Evolutionary conservation across 1,140 invertebrate species (phyloP).

Genomic region (Aricia agestis): DNA sequence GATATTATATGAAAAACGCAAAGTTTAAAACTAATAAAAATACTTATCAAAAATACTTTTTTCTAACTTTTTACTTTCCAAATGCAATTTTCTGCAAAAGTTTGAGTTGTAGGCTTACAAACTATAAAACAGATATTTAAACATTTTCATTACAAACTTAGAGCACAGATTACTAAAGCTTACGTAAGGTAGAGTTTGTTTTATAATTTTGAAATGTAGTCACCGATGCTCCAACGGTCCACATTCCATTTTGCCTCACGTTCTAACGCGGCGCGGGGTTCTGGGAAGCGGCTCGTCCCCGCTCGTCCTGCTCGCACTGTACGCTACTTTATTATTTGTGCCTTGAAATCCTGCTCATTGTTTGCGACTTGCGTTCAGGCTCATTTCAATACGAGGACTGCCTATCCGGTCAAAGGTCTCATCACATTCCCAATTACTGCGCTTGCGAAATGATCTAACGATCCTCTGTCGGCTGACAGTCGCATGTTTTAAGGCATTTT

Average conservation of each 20-base stretch:
- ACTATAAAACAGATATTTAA: no score
- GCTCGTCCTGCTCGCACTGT: conserved; percentile 62
- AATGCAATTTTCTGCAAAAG: no score
- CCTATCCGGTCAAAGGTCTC: conserved; percentile 54
- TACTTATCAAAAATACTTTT: no score
- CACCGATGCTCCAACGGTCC: conserved; percentile 49
- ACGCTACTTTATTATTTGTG: conserved; percentile 62
- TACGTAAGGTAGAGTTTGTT: background rate
- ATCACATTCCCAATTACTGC: conserved; percentile 22
- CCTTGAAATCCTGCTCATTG: conserved; percentile 71
- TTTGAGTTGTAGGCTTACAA: no score
- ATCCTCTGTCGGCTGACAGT: no score
- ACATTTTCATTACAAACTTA: background rate
- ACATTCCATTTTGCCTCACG: conserved; percentile 62
- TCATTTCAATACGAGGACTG: conserved; percentile 63
- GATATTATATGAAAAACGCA: no score
- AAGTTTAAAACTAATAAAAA: no score
- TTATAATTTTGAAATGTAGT: conserved; percentile 11
- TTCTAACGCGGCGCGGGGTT: conserved; percentile 63
- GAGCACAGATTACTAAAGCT: no score
- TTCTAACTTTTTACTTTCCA: no score
- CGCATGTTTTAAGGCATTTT: no score
- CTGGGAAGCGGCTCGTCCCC: conserved; percentile 49
- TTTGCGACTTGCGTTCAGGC: conserved; percentile 62
- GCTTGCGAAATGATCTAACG: background rate